Evolutionary conservation across 2,113 vertebrate species (phyloP).

Genomic region (Pleuronectes platessa): DNA sequence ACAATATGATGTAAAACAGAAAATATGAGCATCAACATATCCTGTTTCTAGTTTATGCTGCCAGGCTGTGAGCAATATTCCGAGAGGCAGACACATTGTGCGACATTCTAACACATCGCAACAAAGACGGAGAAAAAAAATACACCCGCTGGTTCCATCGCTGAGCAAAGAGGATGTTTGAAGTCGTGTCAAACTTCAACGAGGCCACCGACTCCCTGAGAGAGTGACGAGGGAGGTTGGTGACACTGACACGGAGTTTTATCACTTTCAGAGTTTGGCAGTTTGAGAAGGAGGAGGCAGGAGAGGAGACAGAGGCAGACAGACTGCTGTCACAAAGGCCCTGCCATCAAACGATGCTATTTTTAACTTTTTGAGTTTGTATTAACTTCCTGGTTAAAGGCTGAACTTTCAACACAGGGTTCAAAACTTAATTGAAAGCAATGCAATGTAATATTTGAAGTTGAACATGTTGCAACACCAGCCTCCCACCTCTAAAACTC

Average conservation of each 20-base stretch:
- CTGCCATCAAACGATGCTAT: background rate
- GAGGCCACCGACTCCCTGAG: background rate
- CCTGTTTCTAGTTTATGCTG: background rate
- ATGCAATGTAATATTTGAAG: too few species aligned
- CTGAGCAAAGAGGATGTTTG: background rate
- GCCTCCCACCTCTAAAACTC: too few species aligned
- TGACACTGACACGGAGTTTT: background rate
- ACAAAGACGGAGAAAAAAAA: slow-evolving; percentile 3
- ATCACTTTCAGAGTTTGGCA: background rate
- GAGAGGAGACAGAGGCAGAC: background rate
- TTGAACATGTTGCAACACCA: too few species aligned
- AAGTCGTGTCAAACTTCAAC: slow-evolving; percentile 24
- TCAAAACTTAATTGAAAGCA: background rate
- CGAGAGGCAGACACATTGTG: background rate
- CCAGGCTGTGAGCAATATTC: background rate
- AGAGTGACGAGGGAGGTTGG: slow-evolving; percentile 8
- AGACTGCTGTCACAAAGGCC: background rate
- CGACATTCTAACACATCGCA: slow-evolving; percentile 5
- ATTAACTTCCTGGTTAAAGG: background rate
- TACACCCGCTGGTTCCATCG: background rate
- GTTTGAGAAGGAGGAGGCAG: background rate
- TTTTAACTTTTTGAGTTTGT: too few species aligned
- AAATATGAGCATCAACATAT: background rate
- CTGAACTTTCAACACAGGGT: background rate
- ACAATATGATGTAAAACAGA: background rate